Evolutionary conservation across 2,797 vertebrate genomes (phyloP).

Genomic region (Thunnus albacares): DNA sequence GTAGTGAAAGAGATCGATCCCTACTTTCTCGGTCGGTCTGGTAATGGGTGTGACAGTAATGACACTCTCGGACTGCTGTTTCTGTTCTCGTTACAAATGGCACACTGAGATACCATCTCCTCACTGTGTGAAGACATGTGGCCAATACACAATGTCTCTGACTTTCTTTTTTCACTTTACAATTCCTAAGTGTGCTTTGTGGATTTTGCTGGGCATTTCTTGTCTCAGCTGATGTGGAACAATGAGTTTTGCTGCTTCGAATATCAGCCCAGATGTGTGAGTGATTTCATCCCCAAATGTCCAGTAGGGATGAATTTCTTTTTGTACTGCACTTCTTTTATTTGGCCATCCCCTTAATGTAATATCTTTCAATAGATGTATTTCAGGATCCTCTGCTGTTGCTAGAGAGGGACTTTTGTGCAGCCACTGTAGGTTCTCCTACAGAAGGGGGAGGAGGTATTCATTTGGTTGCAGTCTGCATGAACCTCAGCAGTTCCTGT

Average conservation of each 20-base stretch:
- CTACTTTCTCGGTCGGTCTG: constrained; percentile 18
- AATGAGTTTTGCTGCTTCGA: not conserved
- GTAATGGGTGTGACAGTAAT: constrained; percentile 1
- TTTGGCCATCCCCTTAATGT: too few species aligned
- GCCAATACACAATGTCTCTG: not conserved
- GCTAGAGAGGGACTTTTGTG: too few species aligned
- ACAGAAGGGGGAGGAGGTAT: too few species aligned
- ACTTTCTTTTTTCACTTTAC: constrained; percentile 35
- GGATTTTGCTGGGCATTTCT: constrained; percentile 20
- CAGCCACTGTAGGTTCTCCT: too few species aligned
- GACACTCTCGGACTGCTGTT: too few species aligned
- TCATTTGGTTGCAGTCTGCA: too few species aligned
- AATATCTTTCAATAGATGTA: too few species aligned
- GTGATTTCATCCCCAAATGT: too few species aligned
- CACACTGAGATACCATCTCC: not conserved
- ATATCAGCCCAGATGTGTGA: constrained; percentile 3
- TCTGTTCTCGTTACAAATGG: not conserved
- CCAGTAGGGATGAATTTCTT: too few species aligned
- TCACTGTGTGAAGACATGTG: not conserved
- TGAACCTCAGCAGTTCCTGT: too few species aligned
- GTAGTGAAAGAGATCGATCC: constrained; percentile 22
- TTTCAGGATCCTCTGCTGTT: too few species aligned
- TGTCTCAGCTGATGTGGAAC: constrained; percentile 17
- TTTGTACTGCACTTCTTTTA: too few species aligned
- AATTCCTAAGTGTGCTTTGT: constrained; percentile 28